Base-by-base conservation (phyloP, 2,113 vertebrate genomes). In the Drymodes brunneopygia region DNA sequence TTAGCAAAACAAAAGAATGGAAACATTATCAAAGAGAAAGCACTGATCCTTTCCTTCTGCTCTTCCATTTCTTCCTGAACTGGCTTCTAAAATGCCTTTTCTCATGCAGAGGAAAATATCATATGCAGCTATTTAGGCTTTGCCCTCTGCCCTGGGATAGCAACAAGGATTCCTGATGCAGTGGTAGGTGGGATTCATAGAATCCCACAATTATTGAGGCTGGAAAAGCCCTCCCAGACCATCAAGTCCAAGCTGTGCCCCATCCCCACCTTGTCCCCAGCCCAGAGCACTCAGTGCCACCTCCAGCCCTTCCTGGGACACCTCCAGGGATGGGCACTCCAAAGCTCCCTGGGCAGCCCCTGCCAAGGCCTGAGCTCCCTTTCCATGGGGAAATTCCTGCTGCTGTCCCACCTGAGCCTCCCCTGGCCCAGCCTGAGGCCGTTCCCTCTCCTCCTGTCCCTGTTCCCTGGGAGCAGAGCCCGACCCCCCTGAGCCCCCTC, bases 211-310 rank as follows among this genome's bases (percentile, higher is more conserved):
- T 28, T 12, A 12, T 1, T 38, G 22, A 77, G 4, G 22, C 1
- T 44, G 28, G 54, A 69, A 60, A 60, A 44, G 17, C 27, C 0
- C 11, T 36, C 45, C 27, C 27, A 67, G 31, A 0, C 7, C 61
- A 66, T 9, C 0, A 0, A 67, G 36, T 11, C 25, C 53, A 1
- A 51, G 6, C 36, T 22, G 61, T 67, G 53, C 44, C 67, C 2
- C 0, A 28, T 42, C 2, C 35, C 35, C 60, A 9, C 70, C 40
- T 1, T 42, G 60, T 29, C 31, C 12, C 60, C 44, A 66, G 58
- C 42, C 42, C 60, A 84, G 70, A 56, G 50, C n/a, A 0, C 60
- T 13, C 2, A 42, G 61, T 42, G 82, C 25, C 61, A 40, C 51
- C 10, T 74, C 70, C 81, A 65, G 42, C 0, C 15, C 6, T 64